Base-by-base conservation (phyloP, 2,113 vertebrate species). In the Synodontis membranacea region DNA sequence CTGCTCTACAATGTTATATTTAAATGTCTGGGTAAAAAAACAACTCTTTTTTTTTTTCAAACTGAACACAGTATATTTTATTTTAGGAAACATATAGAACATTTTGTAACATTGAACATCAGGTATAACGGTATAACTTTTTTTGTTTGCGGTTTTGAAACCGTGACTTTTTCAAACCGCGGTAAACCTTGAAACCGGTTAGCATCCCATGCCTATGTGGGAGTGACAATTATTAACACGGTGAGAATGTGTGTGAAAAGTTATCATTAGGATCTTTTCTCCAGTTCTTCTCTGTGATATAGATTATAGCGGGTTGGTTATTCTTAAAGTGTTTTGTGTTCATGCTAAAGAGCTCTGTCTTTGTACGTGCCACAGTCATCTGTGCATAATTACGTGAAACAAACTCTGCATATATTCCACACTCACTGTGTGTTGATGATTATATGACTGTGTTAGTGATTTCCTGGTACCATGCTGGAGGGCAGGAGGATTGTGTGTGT, bases 331-430 rank as follows among this genome's bases (percentile, higher is more conserved):
- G 28, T 48, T 21, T 6, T 28, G 19, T 74, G 68, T 74, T 58
- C 19, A 31, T 48, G 66, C 9, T 60, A 81, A 42, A 75, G 54
- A 50, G 23, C 60, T 80, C 81, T 25, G 25, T 84, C 56, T 56
- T 68, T 62, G 52, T 87, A 42, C 52, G 42, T 86, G 68, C 86
- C 68, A 44, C 60, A 80, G 54, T 88, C 84, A 88, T 88, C 86
- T 89, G 84, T 84, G 81, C 79, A 84, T 89, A 84, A 89, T 89
- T 89, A 89, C 34, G 39, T 62, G 72, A 87, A 66, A 66, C 80
- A 83, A 83, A 87, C 86, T 72, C 83, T 86, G 48, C 78, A 68
- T 37, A 50, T 54, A 84, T 80, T 82, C 72, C 28, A 48, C 66
- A 44, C 79, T 78, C n/a, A 66, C 28, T 62, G 48, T 52, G 56